These are phyloP conservation scores for Drosophila pseudotalamancana DNA, from an alignment of 2,888 invertebrate species.

Conservation along the genomic window DNA sequence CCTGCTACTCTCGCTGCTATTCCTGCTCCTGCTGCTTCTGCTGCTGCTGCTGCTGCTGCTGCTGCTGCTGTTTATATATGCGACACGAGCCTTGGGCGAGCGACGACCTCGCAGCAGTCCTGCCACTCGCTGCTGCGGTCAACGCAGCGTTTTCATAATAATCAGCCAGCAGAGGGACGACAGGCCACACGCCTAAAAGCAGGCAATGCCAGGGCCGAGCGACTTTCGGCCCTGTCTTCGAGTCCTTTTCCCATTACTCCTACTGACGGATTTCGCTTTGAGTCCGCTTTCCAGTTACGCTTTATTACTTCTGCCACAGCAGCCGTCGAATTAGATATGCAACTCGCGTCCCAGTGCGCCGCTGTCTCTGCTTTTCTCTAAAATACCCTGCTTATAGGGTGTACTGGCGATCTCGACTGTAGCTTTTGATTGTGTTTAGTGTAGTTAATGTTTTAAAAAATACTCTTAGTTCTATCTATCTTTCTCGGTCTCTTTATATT, in stretches of 20 bases:
- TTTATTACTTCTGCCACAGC: slow-evolving; percentile 65
- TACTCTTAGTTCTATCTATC: neutral
- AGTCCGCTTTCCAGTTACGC: slow-evolving; percentile 55
- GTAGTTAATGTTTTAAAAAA: no score
- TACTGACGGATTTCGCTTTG: slow-evolving; percentile 73
- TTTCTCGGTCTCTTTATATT: neutral
- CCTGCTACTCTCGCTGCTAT: neutral
- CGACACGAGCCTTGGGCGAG: slow-evolving; percentile 57
- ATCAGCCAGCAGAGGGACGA: slow-evolving; percentile 44
- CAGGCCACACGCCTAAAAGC: slow-evolving; percentile 32
- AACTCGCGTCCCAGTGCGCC: slow-evolving; percentile 54
- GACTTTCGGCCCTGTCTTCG: slow-evolving; percentile 39
- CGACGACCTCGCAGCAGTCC: slow-evolving; percentile 53
- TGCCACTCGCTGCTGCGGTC: slow-evolving; percentile 53
- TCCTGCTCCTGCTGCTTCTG: neutral
- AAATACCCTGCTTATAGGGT: neutral
- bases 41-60: neutral
- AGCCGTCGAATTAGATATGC: slow-evolving; percentile 64
- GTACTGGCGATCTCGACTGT: neutral
- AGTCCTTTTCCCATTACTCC: slow-evolving; percentile 60
- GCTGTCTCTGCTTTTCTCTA: slow-evolving; percentile 14
- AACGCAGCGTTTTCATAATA: slow-evolving; percentile 73
- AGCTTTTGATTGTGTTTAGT: neutral
- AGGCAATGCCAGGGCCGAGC: slow-evolving; percentile 24
- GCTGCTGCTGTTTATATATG: slow-evolving; percentile 63